Conservation (phyloP, 2,797 vertebrate genomes). For the Enteromius unitaeniatus region DNA sequence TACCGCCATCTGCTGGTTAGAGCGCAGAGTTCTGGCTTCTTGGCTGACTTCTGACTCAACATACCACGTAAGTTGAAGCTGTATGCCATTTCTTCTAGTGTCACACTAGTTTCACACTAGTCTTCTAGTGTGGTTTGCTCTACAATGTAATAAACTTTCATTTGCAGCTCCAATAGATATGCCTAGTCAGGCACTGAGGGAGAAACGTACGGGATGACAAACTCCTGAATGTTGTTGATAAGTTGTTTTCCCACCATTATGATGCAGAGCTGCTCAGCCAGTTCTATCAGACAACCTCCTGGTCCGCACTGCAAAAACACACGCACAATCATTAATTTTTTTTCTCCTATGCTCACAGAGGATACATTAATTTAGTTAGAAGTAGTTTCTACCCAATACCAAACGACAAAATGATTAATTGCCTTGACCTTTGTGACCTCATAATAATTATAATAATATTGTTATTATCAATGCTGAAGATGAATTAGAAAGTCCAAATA, state of each 20-base stretch:
- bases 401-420: too few relatives aligned
- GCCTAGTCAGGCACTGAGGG: neutral
- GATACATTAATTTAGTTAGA: neutral
- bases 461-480: neutral
- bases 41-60: too few relatives aligned
- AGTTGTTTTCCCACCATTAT: conserved; percentile 87
- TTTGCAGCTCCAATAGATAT: neutral
- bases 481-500: neutral
- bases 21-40: too few relatives aligned
- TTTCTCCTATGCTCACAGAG: neutral
- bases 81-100: too few relatives aligned
- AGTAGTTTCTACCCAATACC: too few relatives aligned
- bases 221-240: conserved; percentile 83
- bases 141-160: neutral
- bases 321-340: neutral
- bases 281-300: conserved; percentile 81
- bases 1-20: too few relatives aligned
- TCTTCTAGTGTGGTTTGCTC: neutral
- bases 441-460: neutral
- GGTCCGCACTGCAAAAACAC: conserved; percentile 76
- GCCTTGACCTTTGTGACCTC: too few relatives aligned
- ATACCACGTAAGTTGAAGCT: too few relatives aligned
- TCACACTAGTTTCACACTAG: too few relatives aligned
- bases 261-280: conserved; percentile 85
- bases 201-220: conserved; percentile 79